These are phyloP conservation scores for Metridium senile DNA, from an alignment of 92 coral and sea anemone genomes.

Conservation along the genomic window DNA sequence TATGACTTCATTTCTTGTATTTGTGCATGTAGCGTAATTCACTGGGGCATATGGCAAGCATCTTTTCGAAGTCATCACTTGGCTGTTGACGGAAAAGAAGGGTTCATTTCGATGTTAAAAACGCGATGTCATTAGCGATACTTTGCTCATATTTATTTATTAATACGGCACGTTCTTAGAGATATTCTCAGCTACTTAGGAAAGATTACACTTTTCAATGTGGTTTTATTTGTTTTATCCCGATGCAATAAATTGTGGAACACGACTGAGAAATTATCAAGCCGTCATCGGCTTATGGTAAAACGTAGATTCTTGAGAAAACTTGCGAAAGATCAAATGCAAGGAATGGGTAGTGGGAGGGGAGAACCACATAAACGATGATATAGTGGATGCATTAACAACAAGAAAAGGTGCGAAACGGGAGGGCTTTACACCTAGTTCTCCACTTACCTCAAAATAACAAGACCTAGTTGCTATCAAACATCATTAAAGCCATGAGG, in stretches of 20 bases:
- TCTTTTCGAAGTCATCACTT: conserved; percentile 11
- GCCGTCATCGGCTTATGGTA: not conserved
- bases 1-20: not conserved
- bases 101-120: conserved; percentile 20
- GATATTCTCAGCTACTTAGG: conserved; percentile 74
- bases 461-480: conserved; percentile 54
- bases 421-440: conserved; percentile 52
- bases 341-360: conserved; percentile 24
- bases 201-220: conserved; percentile 52
- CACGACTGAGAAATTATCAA: conserved; percentile 6
- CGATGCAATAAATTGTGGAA: conserved; percentile 62
- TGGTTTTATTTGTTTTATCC: conserved; percentile 67
- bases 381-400: conserved; percentile 51
- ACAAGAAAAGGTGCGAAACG: conserved; percentile 56
- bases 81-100: conserved; percentile 34
- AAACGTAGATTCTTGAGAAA: not conserved
- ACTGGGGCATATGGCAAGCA: conserved; percentile 37
- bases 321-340: conserved; percentile 38
- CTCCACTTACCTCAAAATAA: conserved; percentile 55
- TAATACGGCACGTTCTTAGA: conserved; percentile 41
- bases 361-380: conserved; percentile 23
- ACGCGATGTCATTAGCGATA: conserved; percentile 21
- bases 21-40: not conserved
- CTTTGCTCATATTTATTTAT: conserved; percentile 35
- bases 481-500: conserved; percentile 61